phyloP scores from a whole-genome alignment of 2,113 vertebrate genomes.

The Apeltes quadracus region DNA sequence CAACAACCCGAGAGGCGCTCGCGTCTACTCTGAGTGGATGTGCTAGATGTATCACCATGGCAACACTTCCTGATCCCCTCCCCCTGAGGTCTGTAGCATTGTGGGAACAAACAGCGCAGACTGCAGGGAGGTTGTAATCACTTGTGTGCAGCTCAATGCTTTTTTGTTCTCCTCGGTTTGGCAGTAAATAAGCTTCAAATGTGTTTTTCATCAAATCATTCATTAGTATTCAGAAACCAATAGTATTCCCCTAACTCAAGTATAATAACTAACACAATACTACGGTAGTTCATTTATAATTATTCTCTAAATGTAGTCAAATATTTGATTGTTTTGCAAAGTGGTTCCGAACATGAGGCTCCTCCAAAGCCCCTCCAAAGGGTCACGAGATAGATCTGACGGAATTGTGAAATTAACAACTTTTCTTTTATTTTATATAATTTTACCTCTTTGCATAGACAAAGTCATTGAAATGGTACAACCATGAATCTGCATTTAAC shows the following conservation, averaged over 20 bases:
- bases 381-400: not conserved
- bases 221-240: not conserved
- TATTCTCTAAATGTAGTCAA: not conserved
- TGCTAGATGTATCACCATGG: constrained; percentile 24
- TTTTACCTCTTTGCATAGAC: not conserved
- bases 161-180: not conserved
- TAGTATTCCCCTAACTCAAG: not conserved
- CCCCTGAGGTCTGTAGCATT: constrained; percentile 18
- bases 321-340: not conserved
- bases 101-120: constrained; percentile 30
- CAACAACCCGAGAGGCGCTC: constrained; percentile 8
- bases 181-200: constrained; percentile 10
- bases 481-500: not conserved
- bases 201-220: not conserved
- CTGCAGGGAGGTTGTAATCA: constrained; percentile 12
- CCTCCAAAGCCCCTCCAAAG: not conserved
- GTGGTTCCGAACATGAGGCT: not conserved
- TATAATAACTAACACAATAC: not conserved
- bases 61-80: constrained; percentile 23
- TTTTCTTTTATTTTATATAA: not conserved
- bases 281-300: not conserved
- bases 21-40: constrained; percentile 28
- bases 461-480: not conserved
- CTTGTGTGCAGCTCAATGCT: constrained; percentile 9
- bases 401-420: not conserved